Conservation (phyloP, 1,140 invertebrate species). For the Formica selysi region DNA sequence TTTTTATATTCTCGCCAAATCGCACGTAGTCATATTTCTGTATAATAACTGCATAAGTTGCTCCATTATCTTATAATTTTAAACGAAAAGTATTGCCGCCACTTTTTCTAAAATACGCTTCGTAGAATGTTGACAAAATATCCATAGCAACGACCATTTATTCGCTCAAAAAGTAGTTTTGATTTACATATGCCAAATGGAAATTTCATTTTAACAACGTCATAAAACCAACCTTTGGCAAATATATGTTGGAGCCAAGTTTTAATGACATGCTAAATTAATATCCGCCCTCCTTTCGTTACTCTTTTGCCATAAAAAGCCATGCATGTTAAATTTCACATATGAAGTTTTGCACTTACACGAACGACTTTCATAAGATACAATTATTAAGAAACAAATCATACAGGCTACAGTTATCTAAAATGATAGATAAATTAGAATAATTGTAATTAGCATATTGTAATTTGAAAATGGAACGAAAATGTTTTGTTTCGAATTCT, state of each 20-base stretch:
- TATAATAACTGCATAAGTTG: background rate
- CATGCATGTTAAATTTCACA: conserved; percentile 34
- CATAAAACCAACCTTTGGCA: conserved; percentile 69
- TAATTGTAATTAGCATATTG: background rate
- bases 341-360: conserved; percentile 19
- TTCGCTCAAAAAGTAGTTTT: conserved; percentile 58
- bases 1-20: background rate
- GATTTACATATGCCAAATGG: conserved; percentile 67
- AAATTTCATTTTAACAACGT: conserved; percentile 72
- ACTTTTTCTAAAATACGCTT: conserved; percentile 32
- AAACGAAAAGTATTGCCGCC: conserved; percentile 20
- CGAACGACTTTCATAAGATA: conserved; percentile 3
- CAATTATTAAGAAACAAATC: background rate
- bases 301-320: conserved; percentile 32
- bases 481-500: conserved; percentile 14
- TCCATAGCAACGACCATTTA: conserved; percentile 28
- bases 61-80: conserved; percentile 1
- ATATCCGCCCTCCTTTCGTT: conserved; percentile 50
- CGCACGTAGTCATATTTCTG: background rate
- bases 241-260: conserved; percentile 49
- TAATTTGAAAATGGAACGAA: background rate
- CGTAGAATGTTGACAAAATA: conserved; percentile 41
- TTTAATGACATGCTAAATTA: conserved; percentile 72
- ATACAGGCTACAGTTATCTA: background rate
- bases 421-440: background rate